phyloP scores from a whole-genome alignment of 1,140 invertebrate genomes.

The Choristoneura fumiferana region DNA sequence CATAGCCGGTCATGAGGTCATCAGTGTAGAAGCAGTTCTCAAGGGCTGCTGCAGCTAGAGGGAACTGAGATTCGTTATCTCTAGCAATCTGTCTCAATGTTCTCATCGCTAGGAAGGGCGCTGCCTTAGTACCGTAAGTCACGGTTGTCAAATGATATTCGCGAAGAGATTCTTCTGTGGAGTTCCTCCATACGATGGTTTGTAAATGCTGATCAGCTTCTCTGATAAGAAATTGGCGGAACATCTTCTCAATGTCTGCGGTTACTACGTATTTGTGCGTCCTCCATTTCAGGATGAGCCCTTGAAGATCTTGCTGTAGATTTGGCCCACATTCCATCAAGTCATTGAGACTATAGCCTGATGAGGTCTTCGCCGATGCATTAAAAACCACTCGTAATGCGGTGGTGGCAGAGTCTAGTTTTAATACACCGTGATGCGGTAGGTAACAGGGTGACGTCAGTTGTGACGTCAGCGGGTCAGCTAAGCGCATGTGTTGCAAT shows the following conservation, averaged over 20 bases:
- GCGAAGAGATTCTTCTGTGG: constrained; percentile 27
- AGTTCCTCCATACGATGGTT: constrained; percentile 46
- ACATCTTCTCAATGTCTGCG: constrained; percentile 51
- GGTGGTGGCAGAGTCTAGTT: constrained; percentile 26
- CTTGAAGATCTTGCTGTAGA: constrained; percentile 40
- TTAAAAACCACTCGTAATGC: constrained; percentile 50
- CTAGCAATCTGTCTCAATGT: constrained; percentile 48
- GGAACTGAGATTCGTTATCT: constrained; percentile 36
- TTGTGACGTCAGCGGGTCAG: background rate
- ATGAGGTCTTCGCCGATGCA: constrained; percentile 28
- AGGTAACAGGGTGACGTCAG: constrained; percentile 33
- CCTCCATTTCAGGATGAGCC: constrained; percentile 39
- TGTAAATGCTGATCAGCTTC: constrained; percentile 38
- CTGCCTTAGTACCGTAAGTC: constrained; percentile 46
- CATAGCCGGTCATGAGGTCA: constrained; percentile 22
- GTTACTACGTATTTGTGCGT: constrained; percentile 31
- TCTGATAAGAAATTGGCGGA: constrained; percentile 36
- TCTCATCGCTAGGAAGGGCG: constrained; percentile 48
- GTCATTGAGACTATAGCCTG: constrained; percentile 41
- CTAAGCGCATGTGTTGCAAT: background rate
- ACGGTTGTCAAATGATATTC: constrained; percentile 45
- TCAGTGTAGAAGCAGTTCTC: constrained; percentile 24
- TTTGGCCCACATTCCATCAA: constrained; percentile 40
- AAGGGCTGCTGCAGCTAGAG: constrained; percentile 14
- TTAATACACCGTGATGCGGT: constrained; percentile 47